These are phyloP conservation scores for Strix uralensis DNA, from an alignment of 2,113 vertebrate species.

Conservation along the genomic window DNA sequence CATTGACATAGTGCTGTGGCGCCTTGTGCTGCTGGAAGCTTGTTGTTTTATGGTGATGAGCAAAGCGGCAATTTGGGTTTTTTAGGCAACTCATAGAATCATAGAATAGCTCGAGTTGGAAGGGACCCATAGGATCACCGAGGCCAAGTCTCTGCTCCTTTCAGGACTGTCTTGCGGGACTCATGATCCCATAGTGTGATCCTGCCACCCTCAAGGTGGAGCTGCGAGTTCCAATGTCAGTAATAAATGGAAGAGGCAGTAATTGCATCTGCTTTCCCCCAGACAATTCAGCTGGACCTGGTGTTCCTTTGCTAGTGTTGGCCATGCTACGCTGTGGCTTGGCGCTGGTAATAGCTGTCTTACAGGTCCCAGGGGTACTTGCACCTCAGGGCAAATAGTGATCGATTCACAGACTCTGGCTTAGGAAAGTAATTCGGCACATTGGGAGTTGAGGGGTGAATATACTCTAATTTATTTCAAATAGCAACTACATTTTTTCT, in stretches of 20 bases:
- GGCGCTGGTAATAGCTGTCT: fast-evolving
- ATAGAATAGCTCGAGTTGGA: not conserved
- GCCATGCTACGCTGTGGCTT: fast-evolving
- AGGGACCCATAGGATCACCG: fast-evolving
- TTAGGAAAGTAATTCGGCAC: not conserved
- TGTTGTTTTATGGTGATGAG: not conserved
- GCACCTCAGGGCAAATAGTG: fast-evolving
- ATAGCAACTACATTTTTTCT: not conserved
- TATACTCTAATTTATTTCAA: not conserved
- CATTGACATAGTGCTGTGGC: fast-evolving
- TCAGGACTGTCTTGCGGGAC: not conserved
- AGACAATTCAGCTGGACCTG: fast-evolving
- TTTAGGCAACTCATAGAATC: not conserved
- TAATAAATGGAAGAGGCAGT: not conserved
- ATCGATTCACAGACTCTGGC: not conserved
- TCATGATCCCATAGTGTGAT: not conserved
- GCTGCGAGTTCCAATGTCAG: fast-evolving
- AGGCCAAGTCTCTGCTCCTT: not conserved
- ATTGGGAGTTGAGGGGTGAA: not conserved
- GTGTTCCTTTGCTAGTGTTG: not conserved
- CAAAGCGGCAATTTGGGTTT: not conserved
- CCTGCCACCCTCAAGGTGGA: not conserved
- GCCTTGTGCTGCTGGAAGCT: not conserved
- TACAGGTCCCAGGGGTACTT: not conserved
- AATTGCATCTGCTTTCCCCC: not conserved